A percentile compares a stretch with the other conserved stretches of the same genome.
Evolutionary conservation across 2,797 vertebrate species (phyloP).

Genomic region (Malacoctenus gilli): DNA sequence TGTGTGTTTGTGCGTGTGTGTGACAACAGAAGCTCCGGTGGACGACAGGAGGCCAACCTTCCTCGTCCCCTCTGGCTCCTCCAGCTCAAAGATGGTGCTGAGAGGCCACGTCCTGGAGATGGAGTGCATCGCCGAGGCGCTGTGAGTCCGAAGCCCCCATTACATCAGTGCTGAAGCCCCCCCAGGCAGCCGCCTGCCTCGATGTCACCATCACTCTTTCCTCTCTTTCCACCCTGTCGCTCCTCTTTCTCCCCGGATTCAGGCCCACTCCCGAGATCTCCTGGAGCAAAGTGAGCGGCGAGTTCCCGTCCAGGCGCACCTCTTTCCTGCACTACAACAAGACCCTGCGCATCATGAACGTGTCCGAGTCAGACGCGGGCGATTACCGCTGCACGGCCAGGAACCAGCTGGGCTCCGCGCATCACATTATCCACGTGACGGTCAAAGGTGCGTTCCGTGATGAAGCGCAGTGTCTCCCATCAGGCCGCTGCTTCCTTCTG

Average conservation of each 20-base stretch:
- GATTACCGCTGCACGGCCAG: constrained; percentile 92
- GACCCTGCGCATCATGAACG: constrained; percentile 88
- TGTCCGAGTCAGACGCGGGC: constrained; percentile 92
- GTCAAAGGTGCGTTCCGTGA: constrained; percentile 88
- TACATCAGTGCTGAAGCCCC: constrained; percentile 17
- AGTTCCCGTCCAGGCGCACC: constrained; percentile 83
- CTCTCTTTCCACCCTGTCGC: no score
- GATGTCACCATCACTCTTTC: constrained; percentile 17
- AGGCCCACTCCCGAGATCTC: constrained; percentile 92
- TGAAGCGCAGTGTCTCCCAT: background rate
- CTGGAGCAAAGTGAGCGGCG: constrained; percentile 91
- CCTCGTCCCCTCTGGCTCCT: constrained; percentile 85
- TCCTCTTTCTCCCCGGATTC: constrained; percentile 21
- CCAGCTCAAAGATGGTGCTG: constrained; percentile 89
- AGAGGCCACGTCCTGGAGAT: constrained; percentile 91
- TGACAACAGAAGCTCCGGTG: constrained; percentile 83
- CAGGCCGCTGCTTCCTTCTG: constrained; percentile 11
- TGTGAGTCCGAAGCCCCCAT: constrained; percentile 84
- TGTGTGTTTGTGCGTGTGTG: constrained; percentile 32
- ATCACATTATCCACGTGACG: constrained; percentile 89
- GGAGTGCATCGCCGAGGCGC: constrained; percentile 95
- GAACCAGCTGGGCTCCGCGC: constrained; percentile 83
- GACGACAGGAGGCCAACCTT: constrained; percentile 88
- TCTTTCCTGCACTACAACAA: constrained; percentile 90
- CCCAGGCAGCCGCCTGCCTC: constrained; percentile 28